A percentile compares a stretch with the other conserved stretches of the same genome.
Conservation (phyloP, 23 tunicate genomes). For the Ascidia mentula region DNA sequence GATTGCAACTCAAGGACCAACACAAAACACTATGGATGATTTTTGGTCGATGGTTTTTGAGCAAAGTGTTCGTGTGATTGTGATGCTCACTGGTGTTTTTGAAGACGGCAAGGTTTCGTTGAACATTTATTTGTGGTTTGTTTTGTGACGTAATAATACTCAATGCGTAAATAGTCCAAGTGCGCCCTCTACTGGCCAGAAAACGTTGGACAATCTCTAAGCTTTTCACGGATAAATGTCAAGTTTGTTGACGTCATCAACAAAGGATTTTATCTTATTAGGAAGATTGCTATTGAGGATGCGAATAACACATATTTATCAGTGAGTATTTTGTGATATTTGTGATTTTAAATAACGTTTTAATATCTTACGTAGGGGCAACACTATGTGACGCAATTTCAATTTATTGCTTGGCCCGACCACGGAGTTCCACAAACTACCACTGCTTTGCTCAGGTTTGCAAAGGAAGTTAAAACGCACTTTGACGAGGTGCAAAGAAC, state of each 20-base stretch:
- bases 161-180: too few relatives aligned
- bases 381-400: not conserved
- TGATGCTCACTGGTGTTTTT: not conserved
- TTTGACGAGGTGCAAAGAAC: not conserved
- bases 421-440: not conserved
- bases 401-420: not conserved
- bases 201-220: not conserved
- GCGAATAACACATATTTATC: not conserved
- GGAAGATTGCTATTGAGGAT: not conserved
- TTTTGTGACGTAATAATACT: too few relatives aligned
- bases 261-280: not conserved
- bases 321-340: too few relatives aligned
- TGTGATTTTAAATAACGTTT: not conserved
- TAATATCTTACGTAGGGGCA: not conserved
- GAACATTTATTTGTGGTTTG: too few relatives aligned
- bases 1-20: not conserved
- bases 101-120: slow-evolving; percentile 1
- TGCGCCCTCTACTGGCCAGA: not conserved
- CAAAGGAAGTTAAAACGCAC: not conserved
- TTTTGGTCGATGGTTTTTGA: not conserved
- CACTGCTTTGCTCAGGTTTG: not conserved
- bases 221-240: not conserved
- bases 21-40: not conserved
- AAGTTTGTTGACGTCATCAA: not conserved
- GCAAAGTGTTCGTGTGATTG: not conserved